Evolutionary conservation across 2,113 vertebrate species (phyloP).

Genomic region (Apaloderma vittatum): DNA sequence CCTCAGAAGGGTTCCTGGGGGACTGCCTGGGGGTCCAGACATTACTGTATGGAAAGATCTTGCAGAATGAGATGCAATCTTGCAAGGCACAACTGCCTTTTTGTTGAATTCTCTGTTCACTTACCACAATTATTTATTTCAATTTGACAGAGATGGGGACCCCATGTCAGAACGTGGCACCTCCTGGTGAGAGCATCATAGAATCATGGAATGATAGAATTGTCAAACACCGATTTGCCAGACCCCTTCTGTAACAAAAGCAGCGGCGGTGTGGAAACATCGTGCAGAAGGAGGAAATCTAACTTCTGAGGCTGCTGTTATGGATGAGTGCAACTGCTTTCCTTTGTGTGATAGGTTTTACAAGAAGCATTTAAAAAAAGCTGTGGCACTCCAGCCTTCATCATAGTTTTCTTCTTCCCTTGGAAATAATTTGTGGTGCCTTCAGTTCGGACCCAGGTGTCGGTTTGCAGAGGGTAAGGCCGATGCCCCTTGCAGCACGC

Average conservation of each 20-base stretch:
- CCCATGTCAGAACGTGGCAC: not conserved
- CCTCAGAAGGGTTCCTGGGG: too few species aligned
- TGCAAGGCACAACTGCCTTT: not conserved
- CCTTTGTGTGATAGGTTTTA: not conserved
- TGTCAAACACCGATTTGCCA: not conserved
- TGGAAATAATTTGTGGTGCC: not conserved
- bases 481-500: accelerated
- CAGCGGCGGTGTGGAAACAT: accelerated
- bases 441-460: not conserved
- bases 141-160: not conserved
- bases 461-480: not conserved
- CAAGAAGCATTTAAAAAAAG: not conserved
- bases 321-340: not conserved
- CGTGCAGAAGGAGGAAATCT: not conserved
- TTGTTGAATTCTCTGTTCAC: not conserved
- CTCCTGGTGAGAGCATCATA: not conserved
- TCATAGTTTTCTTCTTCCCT: not conserved
- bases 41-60: accelerated
- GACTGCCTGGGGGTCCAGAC: not conserved
- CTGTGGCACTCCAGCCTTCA: not conserved
- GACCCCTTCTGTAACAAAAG: not conserved
- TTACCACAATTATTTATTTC: not conserved
- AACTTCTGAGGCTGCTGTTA: not conserved
- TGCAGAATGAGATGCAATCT: not conserved
- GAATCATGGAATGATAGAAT: too few species aligned